These are phyloP conservation scores for Allygus modestus DNA, from an alignment of 2,888 invertebrate genomes.

Conservation along the genomic window DNA sequence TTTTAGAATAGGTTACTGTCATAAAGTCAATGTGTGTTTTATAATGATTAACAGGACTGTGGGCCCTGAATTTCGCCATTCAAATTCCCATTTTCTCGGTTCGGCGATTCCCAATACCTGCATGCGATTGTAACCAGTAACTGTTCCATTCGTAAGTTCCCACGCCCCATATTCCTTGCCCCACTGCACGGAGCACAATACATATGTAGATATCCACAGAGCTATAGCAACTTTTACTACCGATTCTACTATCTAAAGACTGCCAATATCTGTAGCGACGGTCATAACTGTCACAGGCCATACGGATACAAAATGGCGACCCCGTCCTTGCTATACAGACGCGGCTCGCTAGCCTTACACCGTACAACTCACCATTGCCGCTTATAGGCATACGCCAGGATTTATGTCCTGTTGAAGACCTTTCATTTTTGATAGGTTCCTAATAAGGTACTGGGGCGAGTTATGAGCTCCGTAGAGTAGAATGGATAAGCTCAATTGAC, in stretches of 20 bases:
- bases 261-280: neutral
- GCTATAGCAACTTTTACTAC: neutral
- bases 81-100: too few relatives aligned
- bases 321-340: neutral
- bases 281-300: neutral
- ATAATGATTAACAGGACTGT: too few relatives aligned
- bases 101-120: too few relatives aligned
- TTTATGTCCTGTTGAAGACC: constrained; percentile 20
- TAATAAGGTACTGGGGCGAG: neutral
- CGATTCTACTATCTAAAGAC: constrained; percentile 1
- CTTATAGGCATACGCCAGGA: neutral
- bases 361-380: neutral
- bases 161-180: neutral
- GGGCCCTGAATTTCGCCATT: too few relatives aligned
- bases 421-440: constrained; percentile 19
- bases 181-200: neutral
- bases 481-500: too few relatives aligned
- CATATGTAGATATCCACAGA: neutral
- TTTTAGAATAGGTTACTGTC: too few relatives aligned
- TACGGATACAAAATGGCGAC: neutral
- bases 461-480: neutral
- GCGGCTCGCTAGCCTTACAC: neutral
- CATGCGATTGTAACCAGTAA: neutral
- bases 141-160: neutral
- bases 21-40: too few relatives aligned